Percentiles rank a stretch among this genome's conserved stretches.
Evolutionary conservation across 2,113 vertebrate species (phyloP).

Genomic region (Rissa tridactyla): DNA sequence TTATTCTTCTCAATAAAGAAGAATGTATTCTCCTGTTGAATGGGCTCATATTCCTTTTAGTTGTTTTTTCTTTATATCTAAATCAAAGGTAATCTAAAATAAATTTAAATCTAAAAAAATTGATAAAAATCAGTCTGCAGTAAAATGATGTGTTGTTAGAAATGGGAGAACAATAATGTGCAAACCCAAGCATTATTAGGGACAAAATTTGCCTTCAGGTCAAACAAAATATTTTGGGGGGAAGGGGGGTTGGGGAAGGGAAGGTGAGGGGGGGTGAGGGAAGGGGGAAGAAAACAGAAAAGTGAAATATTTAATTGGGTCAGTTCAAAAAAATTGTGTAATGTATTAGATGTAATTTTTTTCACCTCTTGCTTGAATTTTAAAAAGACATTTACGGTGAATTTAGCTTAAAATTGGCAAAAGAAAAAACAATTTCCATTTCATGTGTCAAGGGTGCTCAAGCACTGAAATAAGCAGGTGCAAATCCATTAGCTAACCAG

Average conservation of each 20-base stretch:
- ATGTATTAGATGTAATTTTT: background rate
- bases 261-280: fast-evolving
- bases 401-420: background rate
- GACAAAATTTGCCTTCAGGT: background rate
- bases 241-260: fast-evolving
- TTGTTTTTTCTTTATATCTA: background rate
- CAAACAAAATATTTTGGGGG: background rate
- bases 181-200: background rate
- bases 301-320: background rate
- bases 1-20: background rate
- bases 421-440: background rate
- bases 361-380: background rate
- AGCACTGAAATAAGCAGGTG: background rate
- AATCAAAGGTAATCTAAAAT: background rate
- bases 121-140: background rate
- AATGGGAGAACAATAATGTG: background rate
- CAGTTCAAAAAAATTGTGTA: background rate
- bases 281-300: background rate
- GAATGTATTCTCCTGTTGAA: background rate
- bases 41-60: background rate
- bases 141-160: background rate
- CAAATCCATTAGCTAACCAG: background rate
- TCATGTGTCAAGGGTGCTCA: background rate
- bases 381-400: background rate
- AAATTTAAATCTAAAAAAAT: background rate